Conservation (phyloP, 2,113 vertebrate genomes). For the Apodemus speciosus region DNA sequence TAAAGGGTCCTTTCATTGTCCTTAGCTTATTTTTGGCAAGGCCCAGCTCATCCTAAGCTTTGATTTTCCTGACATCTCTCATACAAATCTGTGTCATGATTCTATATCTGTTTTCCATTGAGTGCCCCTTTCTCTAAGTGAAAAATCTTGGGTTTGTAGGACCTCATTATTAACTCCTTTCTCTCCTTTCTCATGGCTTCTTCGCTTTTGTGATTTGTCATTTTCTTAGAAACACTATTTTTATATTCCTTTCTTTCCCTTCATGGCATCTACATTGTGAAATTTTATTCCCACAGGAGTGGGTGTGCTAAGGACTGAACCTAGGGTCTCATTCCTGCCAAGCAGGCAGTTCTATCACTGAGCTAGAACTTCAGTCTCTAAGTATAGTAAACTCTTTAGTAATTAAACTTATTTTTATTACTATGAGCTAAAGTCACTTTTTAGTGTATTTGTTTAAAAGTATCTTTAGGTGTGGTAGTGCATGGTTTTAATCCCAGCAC, state of each 20-base stretch:
- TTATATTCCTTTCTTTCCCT: constrained; percentile 34
- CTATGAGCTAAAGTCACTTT: not conserved
- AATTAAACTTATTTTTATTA: constrained; percentile 3
- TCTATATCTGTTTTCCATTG: not conserved
- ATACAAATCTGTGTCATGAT: not conserved
- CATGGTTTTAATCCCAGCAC: not conserved
- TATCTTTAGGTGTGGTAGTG: not conserved
- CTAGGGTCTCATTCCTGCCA: not conserved
- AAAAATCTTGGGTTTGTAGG: not conserved
- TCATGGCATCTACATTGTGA: not conserved
- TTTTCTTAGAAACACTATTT: constrained; percentile 36
- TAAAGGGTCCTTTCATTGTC: constrained; percentile 41
- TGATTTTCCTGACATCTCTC: constrained; percentile 33
- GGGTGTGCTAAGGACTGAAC: not conserved
- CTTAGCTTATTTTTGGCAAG: constrained; percentile 43
- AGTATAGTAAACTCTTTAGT: not conserved
- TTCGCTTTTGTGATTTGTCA: not conserved
- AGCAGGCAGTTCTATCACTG: not conserved
- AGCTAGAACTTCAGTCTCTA: not conserved
- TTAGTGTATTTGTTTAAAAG: constrained; percentile 10
- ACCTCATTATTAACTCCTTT: not conserved
- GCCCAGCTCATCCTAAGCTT: not conserved
- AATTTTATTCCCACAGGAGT: not conserved
- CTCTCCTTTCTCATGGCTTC: not conserved
- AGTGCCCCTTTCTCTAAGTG: constrained; percentile 17